Base-by-base conservation (phyloP, 2,113 vertebrate species). In the Plestiodon gilberti region DNA sequence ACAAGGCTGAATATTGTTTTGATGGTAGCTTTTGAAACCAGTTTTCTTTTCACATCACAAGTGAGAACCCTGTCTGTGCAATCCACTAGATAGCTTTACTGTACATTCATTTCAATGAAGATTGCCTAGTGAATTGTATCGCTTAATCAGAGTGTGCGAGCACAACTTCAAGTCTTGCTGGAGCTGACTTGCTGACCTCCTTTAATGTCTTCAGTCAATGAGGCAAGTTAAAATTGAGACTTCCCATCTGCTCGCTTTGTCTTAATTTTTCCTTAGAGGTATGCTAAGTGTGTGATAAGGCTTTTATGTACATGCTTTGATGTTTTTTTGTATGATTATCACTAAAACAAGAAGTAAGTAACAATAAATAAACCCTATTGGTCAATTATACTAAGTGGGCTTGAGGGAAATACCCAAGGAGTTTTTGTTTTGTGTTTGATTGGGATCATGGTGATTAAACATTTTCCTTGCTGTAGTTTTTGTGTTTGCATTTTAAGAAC, bases 251-350 rank as follows among this genome's bases (percentile, higher is more conserved):
- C 7, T 57, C 35, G 80, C 0, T 33, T 17, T 0, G 2, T 43
- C 9, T 91, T 87, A 59, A 87, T 64, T 57, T 78, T 76, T 57
- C 30, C 78, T 86, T 7, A 71, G 40, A 25, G 62, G 35, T 71
- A n/a, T 55, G 82, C 85, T 88, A 80, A 11, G 11, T 79, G 15
- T 70, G 7, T 52, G 4, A 0, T 2, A 33, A 18, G n/a, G 33
- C 65, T 40, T 71, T 87, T 20, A 20, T 17, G 28, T 22, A 3
- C 5, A 4, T 17, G 0, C 1, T 64, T 78, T 83, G 76, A 87
- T 88, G 77, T 78, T n/a, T 30, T 3, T 82, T 5, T 59, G 17
- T 35, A 6, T 57, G 23, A 23, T 62, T 55, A 70, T 15, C 78
- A 3, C n/a, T 89, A 35, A 83, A 64, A 78, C 6, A 1, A 33